These are phyloP conservation scores for Electrona antarctica DNA, from an alignment of 2,113 vertebrate genomes.

Conservation along the genomic window DNA sequence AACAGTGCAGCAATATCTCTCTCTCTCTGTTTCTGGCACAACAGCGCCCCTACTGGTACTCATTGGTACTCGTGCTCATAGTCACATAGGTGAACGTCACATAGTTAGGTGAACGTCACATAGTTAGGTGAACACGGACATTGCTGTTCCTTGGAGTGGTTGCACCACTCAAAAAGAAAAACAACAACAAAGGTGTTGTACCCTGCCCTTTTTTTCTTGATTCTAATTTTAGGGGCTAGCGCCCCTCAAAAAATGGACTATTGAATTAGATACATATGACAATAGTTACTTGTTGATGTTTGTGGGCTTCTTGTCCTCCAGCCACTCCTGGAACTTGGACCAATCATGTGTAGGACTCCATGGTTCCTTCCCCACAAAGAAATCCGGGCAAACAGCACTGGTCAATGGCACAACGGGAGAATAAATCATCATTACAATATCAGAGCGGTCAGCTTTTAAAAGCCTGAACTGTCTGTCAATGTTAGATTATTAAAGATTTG, in stretches of 20 bases:
- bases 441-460: neutral
- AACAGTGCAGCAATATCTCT: no score
- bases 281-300: conserved; percentile 84
- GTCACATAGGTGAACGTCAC: no score
- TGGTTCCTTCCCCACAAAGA: conserved; percentile 86
- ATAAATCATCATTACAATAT: neutral
- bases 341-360: conserved; percentile 84
- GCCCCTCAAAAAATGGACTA: neutral
- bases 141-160: no score
- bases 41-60: no score
- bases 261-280: neutral
- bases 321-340: conserved; percentile 85
- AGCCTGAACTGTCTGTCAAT: neutral
- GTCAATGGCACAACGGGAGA: conserved; percentile 2
- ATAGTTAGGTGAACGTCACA: no score
- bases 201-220: no score
- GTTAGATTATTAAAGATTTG: neutral
- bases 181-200: no score
- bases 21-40: no score
- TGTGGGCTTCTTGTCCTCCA: conserved; percentile 80
- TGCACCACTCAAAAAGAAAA: no score
- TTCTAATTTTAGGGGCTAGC: no score
- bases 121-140: no score
- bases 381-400: conserved; percentile 88
- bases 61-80: no score